A percentile compares a stretch with the other conserved stretches of the same genome.
phyloP scores from a whole-genome alignment of 2,113 vertebrate species.

The Sinocyclocheilus rhinocerous region DNA sequence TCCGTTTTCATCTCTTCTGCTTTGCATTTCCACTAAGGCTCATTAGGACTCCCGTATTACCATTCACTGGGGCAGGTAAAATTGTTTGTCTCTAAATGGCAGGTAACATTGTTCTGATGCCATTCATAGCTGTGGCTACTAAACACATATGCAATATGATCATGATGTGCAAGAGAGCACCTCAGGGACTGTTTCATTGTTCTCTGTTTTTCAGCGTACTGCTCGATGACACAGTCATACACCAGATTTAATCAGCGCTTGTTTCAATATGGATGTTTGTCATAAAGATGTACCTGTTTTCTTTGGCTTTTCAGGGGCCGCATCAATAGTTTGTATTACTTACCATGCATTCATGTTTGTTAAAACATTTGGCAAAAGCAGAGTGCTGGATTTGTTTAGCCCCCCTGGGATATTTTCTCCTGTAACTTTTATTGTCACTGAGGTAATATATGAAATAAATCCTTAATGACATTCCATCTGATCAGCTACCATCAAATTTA shows the following conservation, averaged over 20 bases:
- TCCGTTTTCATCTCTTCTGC: constrained; percentile 73
- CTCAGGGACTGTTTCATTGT: constrained; percentile 61
- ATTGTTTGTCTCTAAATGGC: constrained; percentile 69
- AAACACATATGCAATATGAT: constrained; percentile 66
- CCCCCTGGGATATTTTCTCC: constrained; percentile 54
- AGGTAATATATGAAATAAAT: constrained; percentile 64
- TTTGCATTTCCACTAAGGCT: constrained; percentile 74
- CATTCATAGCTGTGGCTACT: constrained; percentile 58
- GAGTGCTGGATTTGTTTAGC: constrained; percentile 61
- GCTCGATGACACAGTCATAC: constrained; percentile 39
- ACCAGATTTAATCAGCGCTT: constrained; percentile 57
- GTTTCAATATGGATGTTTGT: constrained; percentile 63
- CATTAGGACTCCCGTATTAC: constrained; percentile 66
- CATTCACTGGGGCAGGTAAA: constrained; percentile 62
- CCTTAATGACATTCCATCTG: constrained; percentile 56
- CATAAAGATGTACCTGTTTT: constrained; percentile 28
- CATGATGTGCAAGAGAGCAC: constrained; percentile 75
- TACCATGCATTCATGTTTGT: constrained; percentile 56
- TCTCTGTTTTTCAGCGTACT: constrained; percentile 46
- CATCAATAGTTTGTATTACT: constrained; percentile 47
- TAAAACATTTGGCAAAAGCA: constrained; percentile 54
- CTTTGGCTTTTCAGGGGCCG: constrained; percentile 52
- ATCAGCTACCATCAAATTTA: constrained; percentile 57
- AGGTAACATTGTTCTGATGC: constrained; percentile 66
- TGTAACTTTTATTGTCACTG: constrained; percentile 56